These are phyloP conservation scores for Varanus komodoensis DNA, from an alignment of 2,113 vertebrate species.

Conservation along the genomic window DNA sequence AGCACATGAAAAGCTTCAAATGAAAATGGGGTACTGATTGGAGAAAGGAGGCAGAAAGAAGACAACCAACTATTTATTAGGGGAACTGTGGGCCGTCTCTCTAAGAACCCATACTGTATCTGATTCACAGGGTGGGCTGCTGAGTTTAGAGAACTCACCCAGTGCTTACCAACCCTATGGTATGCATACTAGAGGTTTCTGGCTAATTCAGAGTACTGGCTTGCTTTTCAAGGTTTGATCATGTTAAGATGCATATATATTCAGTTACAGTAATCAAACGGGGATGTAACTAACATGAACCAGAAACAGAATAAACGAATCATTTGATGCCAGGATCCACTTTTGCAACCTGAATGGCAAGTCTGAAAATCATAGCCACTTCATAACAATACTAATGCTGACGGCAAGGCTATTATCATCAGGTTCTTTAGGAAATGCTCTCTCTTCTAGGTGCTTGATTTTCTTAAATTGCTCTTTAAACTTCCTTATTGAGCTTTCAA, in stretches of 20 bases:
- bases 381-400: slow-evolving; percentile 27
- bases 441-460: slow-evolving; percentile 60
- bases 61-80: too few species aligned
- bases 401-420: slow-evolving; percentile 52
- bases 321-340: slow-evolving; percentile 34
- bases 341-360: slow-evolving; percentile 42
- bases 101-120: too few species aligned
- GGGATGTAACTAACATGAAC: not conserved
- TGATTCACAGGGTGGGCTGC: too few species aligned
- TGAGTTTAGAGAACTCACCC: too few species aligned
- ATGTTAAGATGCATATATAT: not conserved
- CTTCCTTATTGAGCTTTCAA: slow-evolving; percentile 66
- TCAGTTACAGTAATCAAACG: not conserved
- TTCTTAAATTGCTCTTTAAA: slow-evolving; percentile 70
- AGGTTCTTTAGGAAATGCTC: slow-evolving; percentile 39
- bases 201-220: not conserved
- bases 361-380: slow-evolving; percentile 35
- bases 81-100: too few species aligned
- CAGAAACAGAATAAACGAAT: slow-evolving; percentile 23
- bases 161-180: not conserved
- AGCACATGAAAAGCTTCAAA: too few species aligned
- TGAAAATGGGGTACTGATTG: too few species aligned
- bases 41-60: too few species aligned
- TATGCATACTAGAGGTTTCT: not conserved
- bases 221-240: not conserved